Base-by-base conservation (phyloP, 2,888 invertebrate species). In the Ethmia dodecea region DNA sequence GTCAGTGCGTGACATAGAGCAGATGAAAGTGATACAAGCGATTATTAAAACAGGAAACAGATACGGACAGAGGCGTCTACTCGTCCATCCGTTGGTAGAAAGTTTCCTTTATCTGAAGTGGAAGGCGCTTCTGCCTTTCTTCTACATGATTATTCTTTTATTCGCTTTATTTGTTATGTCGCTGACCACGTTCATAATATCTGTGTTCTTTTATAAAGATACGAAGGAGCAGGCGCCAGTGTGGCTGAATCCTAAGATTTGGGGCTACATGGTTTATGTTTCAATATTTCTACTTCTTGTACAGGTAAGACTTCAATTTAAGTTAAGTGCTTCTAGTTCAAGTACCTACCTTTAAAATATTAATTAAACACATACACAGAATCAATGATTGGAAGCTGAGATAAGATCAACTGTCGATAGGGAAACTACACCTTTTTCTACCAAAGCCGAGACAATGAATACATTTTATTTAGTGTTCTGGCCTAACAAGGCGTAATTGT, bases 31-130 rank as follows among this genome's bases (percentile, higher is more conserved):
- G 0, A 74, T 89, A 27, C 86, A 88, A 49, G 86, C 88, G 0
- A 52, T 89, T 1, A 48, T 89, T 1, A 84, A 88, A 47, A 87
- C 87, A 41, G 87, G 88, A 0, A 87, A 87, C 33, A 69, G 86
- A 55, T 70, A 78, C 33, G 71, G 77, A 0, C 86, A 88, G 39
- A 78, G 75, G 36, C 69, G 64, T 20, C 52, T 89, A 1, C 61
- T 89, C 0, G 76, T 89, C 1, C 89, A 89, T 62, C 89, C 89
- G 0, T 59, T 89, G 27, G 70, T 88, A 2, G 88, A 89, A 55
- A 88, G 88, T 42, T 89, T 89, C 47, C 55, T 89, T 0, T 83
- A 73, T 40, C 55, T 89, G 2, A 89, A 89, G 64, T 89, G 89
- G 89, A 81, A 78, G 35, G 87, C 84, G 2, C 52, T 89, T 9